Evolutionary conservation across 2,888 invertebrate genomes (phyloP), one percentile per base, ranked within the genome.

Genomic region (Sialis fuliginosa): DNA sequence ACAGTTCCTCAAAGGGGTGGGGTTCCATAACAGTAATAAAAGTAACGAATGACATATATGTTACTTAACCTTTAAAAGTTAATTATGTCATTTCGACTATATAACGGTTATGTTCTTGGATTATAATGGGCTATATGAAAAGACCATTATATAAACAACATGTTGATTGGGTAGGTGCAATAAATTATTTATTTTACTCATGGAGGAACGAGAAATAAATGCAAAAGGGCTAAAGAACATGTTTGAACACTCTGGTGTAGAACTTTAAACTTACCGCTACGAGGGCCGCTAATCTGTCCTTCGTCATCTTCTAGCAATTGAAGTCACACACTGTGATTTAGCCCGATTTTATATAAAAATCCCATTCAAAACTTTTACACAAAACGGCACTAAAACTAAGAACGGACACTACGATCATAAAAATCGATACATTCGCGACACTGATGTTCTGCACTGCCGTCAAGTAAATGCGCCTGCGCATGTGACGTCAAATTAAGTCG

Each of bases 281-380:
- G 63, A 91, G 80, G 70, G 90, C 91, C 75, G 89, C 89, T 79
- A 91, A 82, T 82, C 90, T 89, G 79, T 91, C 91, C 81, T 91
- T 91, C 74, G 90, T 90, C 90, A 90, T 91, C 69, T 64, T 77
- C 69, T 67, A 69, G 62, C 66, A 68, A 68, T 66, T 59, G 56
- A 57, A 69, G 71, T 75, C 75, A 77, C 77, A 74, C 75, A 74
- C 74, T 72, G 72, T 71, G 65, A 68, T 71, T 70, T 72, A 71
- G 72, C 72, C 71, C 71, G 68, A 67, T 70, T 72, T 75, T 70
- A 72, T 72, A 72, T 74, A 75, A 74, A 72, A 76, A 75, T 81
- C 80, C 80, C 81, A 81, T 81, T 80, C 81, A 81, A 80, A 68
- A 73, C 73, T 75, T 75, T 77, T 71, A 73, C 74, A 75, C 72